A percentile compares a stretch with the other conserved stretches of the same genome.
Evolutionary conservation across 2,113 vertebrate genomes (phyloP).

Genomic region (Perca fluviatilis): DNA sequence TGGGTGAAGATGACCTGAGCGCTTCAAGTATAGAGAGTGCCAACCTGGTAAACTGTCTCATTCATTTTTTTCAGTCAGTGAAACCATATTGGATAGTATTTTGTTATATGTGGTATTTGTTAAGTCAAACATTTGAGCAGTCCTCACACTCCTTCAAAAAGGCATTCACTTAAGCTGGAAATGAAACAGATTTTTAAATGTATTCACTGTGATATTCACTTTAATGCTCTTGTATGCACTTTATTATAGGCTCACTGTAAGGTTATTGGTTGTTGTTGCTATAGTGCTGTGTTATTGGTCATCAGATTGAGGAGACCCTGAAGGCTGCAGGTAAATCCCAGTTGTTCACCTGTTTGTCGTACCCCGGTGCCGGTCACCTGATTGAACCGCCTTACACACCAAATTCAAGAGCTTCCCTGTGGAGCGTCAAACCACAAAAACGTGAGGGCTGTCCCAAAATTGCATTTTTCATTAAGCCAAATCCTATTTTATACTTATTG

Average conservation of each 20-base stretch:
- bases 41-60: slow-evolving; percentile 60
- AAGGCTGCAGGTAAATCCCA: slow-evolving; percentile 72
- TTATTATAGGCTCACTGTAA: not conserved
- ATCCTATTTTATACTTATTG: not conserved
- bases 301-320: slow-evolving; percentile 75
- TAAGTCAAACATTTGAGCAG: not conserved
- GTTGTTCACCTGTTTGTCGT: slow-evolving; percentile 75
- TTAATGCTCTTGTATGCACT: not conserved
- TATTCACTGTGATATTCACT: not conserved
- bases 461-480: not conserved
- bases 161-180: not conserved
- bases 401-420: slow-evolving; percentile 44
- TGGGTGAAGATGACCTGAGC: slow-evolving; percentile 75
- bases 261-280: not conserved
- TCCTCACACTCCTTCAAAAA: not conserved
- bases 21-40: slow-evolving; percentile 63
- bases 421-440: slow-evolving; percentile 64
- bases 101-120: not conserved
- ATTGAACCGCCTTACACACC: slow-evolving; percentile 81
- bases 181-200: not conserved
- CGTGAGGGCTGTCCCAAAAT: slow-evolving; percentile 41
- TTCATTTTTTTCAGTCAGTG: not conserved
- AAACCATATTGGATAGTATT: not conserved
- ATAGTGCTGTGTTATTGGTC: slow-evolving; percentile 10
- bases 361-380: slow-evolving; percentile 81